Base-by-base conservation (phyloP, 2,888 invertebrate genomes). In the Digitonthophagus gazella region DNA sequence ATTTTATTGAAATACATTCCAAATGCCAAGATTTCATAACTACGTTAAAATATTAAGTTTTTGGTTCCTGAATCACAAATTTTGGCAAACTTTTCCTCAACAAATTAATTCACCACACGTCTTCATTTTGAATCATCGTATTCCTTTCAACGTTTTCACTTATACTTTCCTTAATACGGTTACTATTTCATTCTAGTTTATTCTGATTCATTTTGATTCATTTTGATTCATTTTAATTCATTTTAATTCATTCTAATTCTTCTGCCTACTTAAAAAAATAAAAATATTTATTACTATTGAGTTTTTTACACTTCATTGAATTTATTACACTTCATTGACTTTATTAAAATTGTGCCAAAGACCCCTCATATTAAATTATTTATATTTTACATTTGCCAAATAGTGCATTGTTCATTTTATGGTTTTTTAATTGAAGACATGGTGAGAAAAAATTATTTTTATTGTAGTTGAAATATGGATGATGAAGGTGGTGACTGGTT, bases 401-500 rank as follows among this genome's bases (percentile, higher is more conserved):
- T 44, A 44, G 11, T 44, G 6, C 11, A 44, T 8, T 44, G 28
- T n/a, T n/a, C n/a, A 44, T 44, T 44, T 11, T 8, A 44, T 5
- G 3, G 6, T 44, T 44, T 44, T 44, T 11, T 44, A n/a, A n/a
- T 44, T 44, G 28, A 11, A 44, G n/a, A n/a, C n/a, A 44, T 5
- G 28, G 28, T 44, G n/a, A n/a, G n/a, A n/a, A n/a, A n/a, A n/a
- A n/a, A n/a, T n/a, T n/a, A n/a, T n/a, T n/a, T 44, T 44, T 44
- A 44, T 44, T 44, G 61, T 18, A 61, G 61, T 16, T 72, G 67
- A 64, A 70, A 68, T 67, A 70, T 64, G 71, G 78, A 76, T 76
- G 78, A 77, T 67, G 79, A 80, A 16, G 74, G 71, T 69, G 77
- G 72, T 67, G 79, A 78, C 69, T 80, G 79, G 79, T 74, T 79